Percentiles rank a stretch among this genome's conserved stretches.
Evolutionary conservation across 2,888 invertebrate species (phyloP).

Genomic region (Marronus borbonicus): DNA sequence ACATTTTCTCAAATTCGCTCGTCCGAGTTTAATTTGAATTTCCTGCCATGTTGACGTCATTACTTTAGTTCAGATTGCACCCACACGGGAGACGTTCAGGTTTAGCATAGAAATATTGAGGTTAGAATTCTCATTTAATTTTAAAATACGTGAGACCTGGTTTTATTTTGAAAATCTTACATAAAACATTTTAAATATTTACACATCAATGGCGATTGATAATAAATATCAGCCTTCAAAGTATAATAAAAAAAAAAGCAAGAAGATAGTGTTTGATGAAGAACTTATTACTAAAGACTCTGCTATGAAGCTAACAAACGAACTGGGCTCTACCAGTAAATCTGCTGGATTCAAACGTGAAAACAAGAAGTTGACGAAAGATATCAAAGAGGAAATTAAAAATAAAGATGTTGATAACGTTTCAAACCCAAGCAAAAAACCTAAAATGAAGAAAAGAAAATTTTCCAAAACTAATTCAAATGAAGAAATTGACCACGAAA

Average conservation of each 20-base stretch:
- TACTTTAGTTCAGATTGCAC: no score
- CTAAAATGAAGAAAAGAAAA: background rate
- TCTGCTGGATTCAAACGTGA: no score
- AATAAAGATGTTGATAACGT: background rate
- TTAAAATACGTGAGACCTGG: background rate
- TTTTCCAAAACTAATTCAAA: background rate
- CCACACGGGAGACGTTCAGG: no score
- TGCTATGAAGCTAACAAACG: background rate
- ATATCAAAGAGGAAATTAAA: no score
- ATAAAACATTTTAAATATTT: background rate
- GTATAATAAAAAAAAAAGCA: slow-evolving; percentile 27
- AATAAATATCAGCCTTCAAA: background rate
- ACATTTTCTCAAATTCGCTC: no score
- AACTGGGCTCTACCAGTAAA: no score
- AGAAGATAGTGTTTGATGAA: slow-evolving; percentile 52
- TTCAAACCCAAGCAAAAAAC: background rate
- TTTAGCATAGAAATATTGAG: no score
- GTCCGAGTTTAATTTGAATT: no score
- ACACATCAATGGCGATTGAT: background rate
- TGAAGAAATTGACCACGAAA: background rate
- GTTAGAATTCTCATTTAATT: no score
- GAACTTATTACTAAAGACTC: slow-evolving; percentile 53
- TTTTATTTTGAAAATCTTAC: background rate
- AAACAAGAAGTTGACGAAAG: no score
- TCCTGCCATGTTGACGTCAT: no score